Conservation (phyloP, 1,140 invertebrate species). For the Danaus melanippus region DNA sequence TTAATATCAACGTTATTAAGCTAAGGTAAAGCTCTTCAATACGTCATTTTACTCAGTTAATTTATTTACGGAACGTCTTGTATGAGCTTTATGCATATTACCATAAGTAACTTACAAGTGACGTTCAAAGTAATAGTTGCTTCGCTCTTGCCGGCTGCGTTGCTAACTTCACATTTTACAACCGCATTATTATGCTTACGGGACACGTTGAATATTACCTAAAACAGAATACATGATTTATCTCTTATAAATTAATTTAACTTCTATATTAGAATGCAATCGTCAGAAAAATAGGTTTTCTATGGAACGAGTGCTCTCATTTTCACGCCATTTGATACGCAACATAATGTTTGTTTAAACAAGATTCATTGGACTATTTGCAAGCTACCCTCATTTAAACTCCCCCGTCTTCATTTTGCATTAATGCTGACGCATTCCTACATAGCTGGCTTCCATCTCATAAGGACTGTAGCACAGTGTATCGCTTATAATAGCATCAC, state of each 20-base stretch:
- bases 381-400: too few relatives aligned
- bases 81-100: too few relatives aligned
- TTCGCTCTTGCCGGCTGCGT: slow-evolving; percentile 90
- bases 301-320: slow-evolving; percentile 1
- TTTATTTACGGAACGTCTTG: too few relatives aligned
- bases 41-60: too few relatives aligned
- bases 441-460: slow-evolving; percentile 9
- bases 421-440: slow-evolving; percentile 11
- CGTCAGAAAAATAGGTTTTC: slow-evolving; percentile 1
- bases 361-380: not conserved
- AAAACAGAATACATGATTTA: slow-evolving; percentile 13
- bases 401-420: slow-evolving; percentile 10
- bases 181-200: slow-evolving; percentile 87
- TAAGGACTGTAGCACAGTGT: slow-evolving; percentile 10
- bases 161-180: slow-evolving; percentile 94
- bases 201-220: slow-evolving; percentile 86
- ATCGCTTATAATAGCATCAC: not conserved
- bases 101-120: slow-evolving; percentile 80
- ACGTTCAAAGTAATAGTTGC: slow-evolving; percentile 88
- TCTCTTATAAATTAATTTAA: too few relatives aligned
- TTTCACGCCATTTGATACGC: not conserved
- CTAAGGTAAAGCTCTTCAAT: too few relatives aligned
- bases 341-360: slow-evolving; percentile 8
- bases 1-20: too few relatives aligned
- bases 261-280: too few relatives aligned